Percentiles rank a stretch among this genome's conserved stretches.
Conservation (phyloP, 2,888 invertebrate species). For the Tenthredo mesomela region DNA sequence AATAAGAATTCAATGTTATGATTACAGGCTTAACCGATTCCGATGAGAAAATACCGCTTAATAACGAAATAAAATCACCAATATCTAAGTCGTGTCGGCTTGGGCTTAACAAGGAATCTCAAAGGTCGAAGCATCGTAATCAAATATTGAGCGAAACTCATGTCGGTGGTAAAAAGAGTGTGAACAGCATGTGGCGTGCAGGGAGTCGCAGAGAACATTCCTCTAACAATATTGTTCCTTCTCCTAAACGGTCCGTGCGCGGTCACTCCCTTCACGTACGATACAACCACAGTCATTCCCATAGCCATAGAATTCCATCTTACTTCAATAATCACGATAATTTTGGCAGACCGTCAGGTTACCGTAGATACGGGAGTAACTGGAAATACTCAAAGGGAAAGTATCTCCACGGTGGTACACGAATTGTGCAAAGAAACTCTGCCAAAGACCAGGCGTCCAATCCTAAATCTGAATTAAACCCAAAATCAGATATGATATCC, state of each 20-base stretch:
- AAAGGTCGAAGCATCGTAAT: background rate
- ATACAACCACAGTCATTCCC: slow-evolving; percentile 10
- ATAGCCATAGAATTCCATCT: slow-evolving; percentile 12
- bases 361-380: background rate
- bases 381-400: slow-evolving; percentile 17
- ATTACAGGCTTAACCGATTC: slow-evolving; percentile 43
- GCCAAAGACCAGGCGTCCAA: background rate
- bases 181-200: slow-evolving; percentile 20
- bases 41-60: slow-evolving; percentile 1
- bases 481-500: background rate
- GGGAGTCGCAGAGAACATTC: slow-evolving; percentile 6
- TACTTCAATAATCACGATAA: slow-evolving; percentile 43
- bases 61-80: slow-evolving; percentile 4
- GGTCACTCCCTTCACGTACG: slow-evolving; percentile 28
- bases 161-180: slow-evolving; percentile 10
- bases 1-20: slow-evolving; percentile 40
- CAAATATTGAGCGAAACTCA: background rate
- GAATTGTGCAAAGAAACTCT: background rate
- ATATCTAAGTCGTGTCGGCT: background rate
- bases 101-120: background rate
- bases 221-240: background rate
- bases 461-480: background rate
- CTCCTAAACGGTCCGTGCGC: slow-evolving; percentile 1
- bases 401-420: background rate
- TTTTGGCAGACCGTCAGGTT: slow-evolving; percentile 27